phyloP scores from a whole-genome alignment of 2,113 vertebrate genomes.

The Pangasianodon gigas region DNA sequence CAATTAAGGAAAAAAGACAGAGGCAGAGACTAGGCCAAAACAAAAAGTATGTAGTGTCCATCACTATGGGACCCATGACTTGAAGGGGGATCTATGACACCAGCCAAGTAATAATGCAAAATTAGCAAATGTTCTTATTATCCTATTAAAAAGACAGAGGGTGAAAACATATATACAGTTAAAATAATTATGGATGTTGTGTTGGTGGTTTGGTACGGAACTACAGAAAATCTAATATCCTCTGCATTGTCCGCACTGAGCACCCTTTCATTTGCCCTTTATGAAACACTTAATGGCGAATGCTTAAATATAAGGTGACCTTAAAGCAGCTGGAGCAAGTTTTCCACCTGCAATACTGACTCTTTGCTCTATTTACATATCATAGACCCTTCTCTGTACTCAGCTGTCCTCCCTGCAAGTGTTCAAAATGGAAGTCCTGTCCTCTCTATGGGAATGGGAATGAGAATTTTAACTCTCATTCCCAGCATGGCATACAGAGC shows the following conservation, averaged over 20 bases:
- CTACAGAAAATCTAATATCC: background rate
- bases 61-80: too few relatives aligned
- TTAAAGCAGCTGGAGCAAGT: background rate
- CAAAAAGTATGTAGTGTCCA: background rate
- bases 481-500: background rate
- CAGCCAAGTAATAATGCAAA: background rate
- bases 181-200: background rate
- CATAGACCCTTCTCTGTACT: background rate
- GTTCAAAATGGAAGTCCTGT: conserved; percentile 6
- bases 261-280: background rate
- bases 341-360: conserved; percentile 8
- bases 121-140: background rate
- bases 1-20: background rate
- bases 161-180: background rate
- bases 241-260: background rate
- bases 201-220: background rate
- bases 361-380: background rate
- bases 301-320: background rate
- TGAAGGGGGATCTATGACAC: too few relatives aligned
- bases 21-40: background rate
- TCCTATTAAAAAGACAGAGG: background rate
- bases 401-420: background rate
- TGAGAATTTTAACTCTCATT: conserved; percentile 11
- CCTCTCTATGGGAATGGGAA: background rate
- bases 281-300: background rate